Evolutionary conservation across 2,888 invertebrate genomes (phyloP), one percentile per base, ranked within the genome.

Genomic region (Drosophila mayaguana): DNA sequence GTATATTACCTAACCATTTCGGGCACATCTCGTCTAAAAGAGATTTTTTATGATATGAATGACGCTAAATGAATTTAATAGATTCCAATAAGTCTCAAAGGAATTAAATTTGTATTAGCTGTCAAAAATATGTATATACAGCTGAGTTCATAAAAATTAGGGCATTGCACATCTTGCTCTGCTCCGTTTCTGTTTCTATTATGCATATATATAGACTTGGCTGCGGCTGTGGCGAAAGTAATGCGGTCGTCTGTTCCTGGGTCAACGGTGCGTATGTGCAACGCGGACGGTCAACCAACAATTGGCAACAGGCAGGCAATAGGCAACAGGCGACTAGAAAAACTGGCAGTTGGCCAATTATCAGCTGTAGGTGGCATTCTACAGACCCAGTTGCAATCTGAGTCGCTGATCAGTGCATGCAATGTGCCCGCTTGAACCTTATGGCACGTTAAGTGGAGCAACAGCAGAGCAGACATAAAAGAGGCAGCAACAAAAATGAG

Each of bases 241-340:
- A 78, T 70, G 75, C 78, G 80, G 76, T 67, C 73, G 62, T 9
- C 38, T 25, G 45, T 72, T 42, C 75, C 68, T 80, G 72, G 80
- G 82, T 82, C 82, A 79, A 67, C 79, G 70, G 66, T 87, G 85
- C 84, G 85, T 87, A 81, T 85, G 72, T 50, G 80, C 77, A 82
- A 80, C 73, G 70, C 65, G 59, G 63, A 53, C 60, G 62, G 50
- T 65, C 51, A 55, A 53, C 34, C 18, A 34, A 34, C 48, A 60
- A 40, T 22, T 51, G 63, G 63, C 63, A 63, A 36, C 20, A 2
- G 45, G 18, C 59, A 48, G 28, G 28, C 28, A 28, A 28, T 2
- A 43, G 64, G 64, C 61, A 59, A 48, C 42, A 7, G 45, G 46
- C 57, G 60, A 43, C 32, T 63, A 59, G 72, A 57, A 48, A 25